Base-by-base conservation (phyloP, 2,888 invertebrate species). In the Amorpha juglandis region DNA sequence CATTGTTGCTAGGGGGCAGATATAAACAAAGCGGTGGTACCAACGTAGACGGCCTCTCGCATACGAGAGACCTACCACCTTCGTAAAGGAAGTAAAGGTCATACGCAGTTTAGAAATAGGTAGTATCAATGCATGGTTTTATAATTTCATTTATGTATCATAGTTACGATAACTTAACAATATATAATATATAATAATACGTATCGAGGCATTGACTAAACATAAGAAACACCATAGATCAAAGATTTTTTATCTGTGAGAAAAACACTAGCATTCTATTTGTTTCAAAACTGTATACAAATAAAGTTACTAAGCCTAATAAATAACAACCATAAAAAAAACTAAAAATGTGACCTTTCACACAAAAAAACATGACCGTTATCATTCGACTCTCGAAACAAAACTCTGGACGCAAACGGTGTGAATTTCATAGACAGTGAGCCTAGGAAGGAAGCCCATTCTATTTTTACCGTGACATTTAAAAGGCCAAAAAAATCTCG, bases 381-480 rank as follows among this genome's bases (percentile, higher is more conserved):
- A 58, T 58, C 42, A 19, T 42, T 12, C 19, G 58, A 3, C 42
- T 16, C 42, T 58, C 16, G 12, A 58, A 42, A 12, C n/a, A 55
- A 55, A 42, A 42, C 58, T 42, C 19, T 42, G 19, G 38, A 58
- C 42, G 19, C 58, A 19, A 12, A 38, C 58, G 38, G 16, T 14
- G 16, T 6, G 38, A 16, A 19, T 42, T 58, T 38, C 58, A 58
- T 21, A 55, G 55, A 19, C 58, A 19, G 16, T 16, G 6, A 27
- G 52, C 27, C 52, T 27, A 27, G 4, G 27, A 27, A 38, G 33
- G 42, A 58, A 58, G 38, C 58, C 42, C 38, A 6, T 19, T 42
- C 42, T 58, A 58, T 58, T 38, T 58, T 58, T 14, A 33, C 58
- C 35, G 65, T 64, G 65, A 65, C 65, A 58, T 65, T 65, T 58